Evolutionary conservation across 2,888 invertebrate genomes (phyloP).

Genomic region (Drosophila cognata): DNA sequence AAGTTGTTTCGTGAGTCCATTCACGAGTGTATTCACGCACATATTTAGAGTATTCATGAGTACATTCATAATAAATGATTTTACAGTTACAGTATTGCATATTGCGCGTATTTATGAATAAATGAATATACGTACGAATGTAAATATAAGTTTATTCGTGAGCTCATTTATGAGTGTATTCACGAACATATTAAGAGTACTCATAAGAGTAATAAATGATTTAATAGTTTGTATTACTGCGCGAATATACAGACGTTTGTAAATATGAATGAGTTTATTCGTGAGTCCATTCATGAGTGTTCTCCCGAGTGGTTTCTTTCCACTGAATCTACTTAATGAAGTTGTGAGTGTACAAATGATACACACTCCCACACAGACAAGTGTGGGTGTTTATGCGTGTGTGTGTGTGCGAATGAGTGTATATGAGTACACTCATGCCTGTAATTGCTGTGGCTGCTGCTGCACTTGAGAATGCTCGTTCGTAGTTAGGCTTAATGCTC

Average conservation of each 20-base stretch:
- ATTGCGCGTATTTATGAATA: background rate
- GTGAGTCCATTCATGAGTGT: constrained; percentile 6
- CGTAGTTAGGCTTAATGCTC: constrained; percentile 43
- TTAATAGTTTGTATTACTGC: background rate
- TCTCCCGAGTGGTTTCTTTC: too few relatives aligned
- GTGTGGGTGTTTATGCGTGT: background rate
- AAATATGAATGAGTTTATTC: background rate
- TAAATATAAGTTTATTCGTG: too few relatives aligned
- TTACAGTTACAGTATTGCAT: background rate
- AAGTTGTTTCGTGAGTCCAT: background rate
- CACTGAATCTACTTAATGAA: background rate
- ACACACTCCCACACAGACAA: background rate
- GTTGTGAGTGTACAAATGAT: background rate
- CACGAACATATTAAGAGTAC: background rate
- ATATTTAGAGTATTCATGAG: background rate
- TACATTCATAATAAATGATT: background rate
- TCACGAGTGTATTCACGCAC: constrained; percentile 1
- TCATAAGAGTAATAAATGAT: background rate
- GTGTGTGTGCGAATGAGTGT: background rate
- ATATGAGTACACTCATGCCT: background rate
- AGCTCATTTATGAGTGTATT: background rate
- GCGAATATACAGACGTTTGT: background rate
- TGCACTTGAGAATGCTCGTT: constrained; percentile 20
- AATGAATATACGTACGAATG: background rate
- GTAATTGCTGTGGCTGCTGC: constrained; percentile 10